Conservation (phyloP, 2,113 vertebrate species). For the Lynx canadensis region DNA sequence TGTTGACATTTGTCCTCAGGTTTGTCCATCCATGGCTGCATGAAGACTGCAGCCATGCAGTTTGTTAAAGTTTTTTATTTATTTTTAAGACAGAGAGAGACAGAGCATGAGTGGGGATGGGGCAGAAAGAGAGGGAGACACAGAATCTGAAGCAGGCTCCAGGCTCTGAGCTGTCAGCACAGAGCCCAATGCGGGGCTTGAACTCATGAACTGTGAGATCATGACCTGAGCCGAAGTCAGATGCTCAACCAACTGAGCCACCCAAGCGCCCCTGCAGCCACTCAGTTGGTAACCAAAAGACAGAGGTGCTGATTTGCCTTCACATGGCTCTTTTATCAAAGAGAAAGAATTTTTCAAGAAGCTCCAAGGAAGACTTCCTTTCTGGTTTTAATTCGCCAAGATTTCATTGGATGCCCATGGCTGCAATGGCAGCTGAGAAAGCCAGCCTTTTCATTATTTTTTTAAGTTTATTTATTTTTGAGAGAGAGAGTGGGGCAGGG, state of each 20-base stretch:
- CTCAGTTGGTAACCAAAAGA: not conserved
- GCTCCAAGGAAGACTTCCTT: not conserved
- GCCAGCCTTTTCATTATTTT: not conserved
- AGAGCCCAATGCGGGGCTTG: no score
- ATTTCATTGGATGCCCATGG: not conserved
- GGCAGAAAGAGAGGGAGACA: no score
- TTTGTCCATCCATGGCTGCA: not conserved
- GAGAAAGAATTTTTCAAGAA: not conserved
- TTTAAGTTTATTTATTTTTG: no score
- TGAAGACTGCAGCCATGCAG: not conserved
- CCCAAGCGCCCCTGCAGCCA: no score
- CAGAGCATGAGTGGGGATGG: no score
- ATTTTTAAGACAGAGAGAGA: no score
- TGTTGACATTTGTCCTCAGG: not conserved
- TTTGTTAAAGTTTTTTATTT: no score
- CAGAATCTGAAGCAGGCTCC: no score
- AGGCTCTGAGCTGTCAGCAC: no score
- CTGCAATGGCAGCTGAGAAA: not conserved
- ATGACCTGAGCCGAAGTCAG: no score
- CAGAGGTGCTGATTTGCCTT: not conserved
- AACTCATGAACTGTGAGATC: fast-evolving
- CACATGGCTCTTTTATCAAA: not conserved
- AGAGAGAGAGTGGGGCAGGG: no score
- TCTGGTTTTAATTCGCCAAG: not conserved
- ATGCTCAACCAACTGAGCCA: no score